These are phyloP conservation scores for Apis mellifera DNA, from an alignment of 1,140 invertebrate genomes.

Conservation along the genomic window Amel_HAv3.1 CM009944.2:7107001-7107500, in stretches of 20 bases:
- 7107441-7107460: no score
- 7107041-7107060: slow-evolving; percentile 69
- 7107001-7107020: slow-evolving; percentile 7
- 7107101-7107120: slow-evolving; percentile 55
- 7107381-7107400: background rate
- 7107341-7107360: slow-evolving; percentile 9
- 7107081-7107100: slow-evolving; percentile 74
- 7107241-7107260: no score
- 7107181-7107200: slow-evolving; percentile 23
- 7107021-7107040: slow-evolving; percentile 4
- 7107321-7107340: slow-evolving; percentile 69
- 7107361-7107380: no score
- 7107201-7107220: slow-evolving; percentile 5
- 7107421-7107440: no score
- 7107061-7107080: slow-evolving; percentile 74
- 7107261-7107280: background rate
- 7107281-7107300: slow-evolving; percentile 38
- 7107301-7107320: slow-evolving; percentile 73
- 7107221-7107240: no score
- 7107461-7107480: no score
- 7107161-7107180: slow-evolving; percentile 20
- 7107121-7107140: no score
- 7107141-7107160: slow-evolving; percentile 56
- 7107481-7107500: no score
- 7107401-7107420: no score